Evolutionary conservation across 1,140 invertebrate species (phyloP).

Genomic region (Nasonia longicornis): DNA sequence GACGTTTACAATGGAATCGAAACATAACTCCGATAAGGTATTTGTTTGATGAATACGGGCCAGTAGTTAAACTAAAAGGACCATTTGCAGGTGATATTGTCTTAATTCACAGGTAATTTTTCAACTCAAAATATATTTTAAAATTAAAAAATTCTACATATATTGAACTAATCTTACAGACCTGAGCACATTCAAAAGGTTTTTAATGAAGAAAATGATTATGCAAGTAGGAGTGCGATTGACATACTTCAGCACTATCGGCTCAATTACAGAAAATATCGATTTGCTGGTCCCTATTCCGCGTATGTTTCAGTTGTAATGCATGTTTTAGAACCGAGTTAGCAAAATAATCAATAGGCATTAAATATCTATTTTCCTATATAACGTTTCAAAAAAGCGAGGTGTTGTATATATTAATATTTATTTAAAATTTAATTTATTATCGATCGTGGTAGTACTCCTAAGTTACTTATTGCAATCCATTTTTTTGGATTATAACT

Average conservation of each 20-base stretch:
- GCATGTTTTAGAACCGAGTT: no score
- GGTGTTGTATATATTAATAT: no score
- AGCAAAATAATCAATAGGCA: no score
- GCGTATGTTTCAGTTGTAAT: slow-evolving; percentile 65
- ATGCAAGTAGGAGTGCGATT: slow-evolving; percentile 72
- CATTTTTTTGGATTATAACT: no score
- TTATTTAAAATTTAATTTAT: no score
- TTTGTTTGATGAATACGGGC: slow-evolving; percentile 75
- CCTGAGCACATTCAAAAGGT: slow-evolving; percentile 75
- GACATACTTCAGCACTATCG: slow-evolving; percentile 75
- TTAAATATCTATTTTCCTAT: no score
- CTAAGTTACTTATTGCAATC: no score
- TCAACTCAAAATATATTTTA: neutral
- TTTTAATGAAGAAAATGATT: slow-evolving; percentile 71
- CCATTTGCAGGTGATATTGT: slow-evolving; percentile 73
- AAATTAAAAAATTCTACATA: neutral
- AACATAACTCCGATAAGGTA: slow-evolving; percentile 67
- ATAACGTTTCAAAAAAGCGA: no score
- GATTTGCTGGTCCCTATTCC: slow-evolving; percentile 70
- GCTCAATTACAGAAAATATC: slow-evolving; percentile 69
- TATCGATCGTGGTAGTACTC: no score
- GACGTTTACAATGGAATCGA: slow-evolving; percentile 62
- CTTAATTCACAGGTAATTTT: slow-evolving; percentile 63
- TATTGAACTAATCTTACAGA: slow-evolving; percentile 60
- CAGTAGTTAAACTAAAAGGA: slow-evolving; percentile 74